Percentiles rank a stretch among this genome's conserved stretches.
Evolutionary conservation across 2,113 vertebrate species (phyloP).

Genomic region (Sander lucioperca): DNA sequence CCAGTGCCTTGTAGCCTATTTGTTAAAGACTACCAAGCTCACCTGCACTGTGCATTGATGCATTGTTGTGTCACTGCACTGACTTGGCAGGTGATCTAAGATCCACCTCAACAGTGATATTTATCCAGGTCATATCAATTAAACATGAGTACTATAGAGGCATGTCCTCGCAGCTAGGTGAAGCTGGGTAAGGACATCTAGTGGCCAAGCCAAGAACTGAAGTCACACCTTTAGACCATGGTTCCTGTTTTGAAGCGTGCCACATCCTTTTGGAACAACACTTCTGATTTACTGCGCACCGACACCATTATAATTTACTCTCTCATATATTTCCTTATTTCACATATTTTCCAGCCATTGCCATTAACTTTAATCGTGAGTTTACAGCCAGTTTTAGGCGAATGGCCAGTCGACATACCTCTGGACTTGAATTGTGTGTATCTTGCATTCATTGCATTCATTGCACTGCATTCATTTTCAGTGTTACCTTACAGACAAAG

Average conservation of each 20-base stretch:
- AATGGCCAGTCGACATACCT: not conserved
- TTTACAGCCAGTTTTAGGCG: not conserved
- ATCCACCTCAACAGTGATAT: conserved; percentile 39
- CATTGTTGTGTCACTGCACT: conserved; percentile 17
- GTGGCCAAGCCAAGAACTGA: conserved; percentile 67
- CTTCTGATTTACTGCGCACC: not conserved
- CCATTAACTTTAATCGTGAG: not conserved
- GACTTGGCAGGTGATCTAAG: conserved; percentile 43
- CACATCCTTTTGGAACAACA: not conserved
- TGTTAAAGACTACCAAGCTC: conserved; percentile 6
- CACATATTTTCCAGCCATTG: not conserved
- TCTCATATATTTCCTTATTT: not conserved
- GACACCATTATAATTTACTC: not conserved
- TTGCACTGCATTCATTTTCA: conserved; percentile 1
- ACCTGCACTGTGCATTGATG: conserved; percentile 7
- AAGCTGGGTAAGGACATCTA: conserved; percentile 78
- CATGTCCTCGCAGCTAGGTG: conserved; percentile 28
- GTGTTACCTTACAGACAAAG: conserved; percentile 6
- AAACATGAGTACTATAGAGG: conserved; percentile 48
- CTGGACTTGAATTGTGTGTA: not conserved
- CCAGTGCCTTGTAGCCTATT: not conserved
- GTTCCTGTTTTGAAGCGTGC: not conserved
- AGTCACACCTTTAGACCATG: conserved; percentile 8
- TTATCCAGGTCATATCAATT: conserved; percentile 57
- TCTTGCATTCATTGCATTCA: not conserved